A percentile compares a stretch with the other conserved stretches of the same genome.
phyloP scores from a whole-genome alignment of 2,888 invertebrate species.

The Endomychus coccineus region DNA sequence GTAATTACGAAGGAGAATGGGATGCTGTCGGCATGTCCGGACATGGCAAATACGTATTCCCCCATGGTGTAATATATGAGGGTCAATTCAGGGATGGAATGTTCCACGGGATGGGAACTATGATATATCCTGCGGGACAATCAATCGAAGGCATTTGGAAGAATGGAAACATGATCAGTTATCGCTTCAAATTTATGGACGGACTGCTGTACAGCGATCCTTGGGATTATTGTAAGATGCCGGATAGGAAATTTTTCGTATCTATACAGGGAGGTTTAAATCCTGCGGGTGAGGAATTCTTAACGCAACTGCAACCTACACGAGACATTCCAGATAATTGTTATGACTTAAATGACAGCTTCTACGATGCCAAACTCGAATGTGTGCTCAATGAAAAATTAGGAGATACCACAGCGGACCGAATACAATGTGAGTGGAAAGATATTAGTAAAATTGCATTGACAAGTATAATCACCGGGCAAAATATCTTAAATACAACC shows the following conservation, averaged over 20 bases:
- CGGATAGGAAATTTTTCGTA: constrained; percentile 52
- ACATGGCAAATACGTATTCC: constrained; percentile 51
- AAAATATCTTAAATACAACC: no score
- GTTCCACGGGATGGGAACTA: constrained; percentile 61
- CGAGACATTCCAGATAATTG: constrained; percentile 53
- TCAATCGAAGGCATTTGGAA: constrained; percentile 57
- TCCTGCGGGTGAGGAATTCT: constrained; percentile 56
- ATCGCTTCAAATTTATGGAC: no score
- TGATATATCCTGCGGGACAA: constrained; percentile 56
- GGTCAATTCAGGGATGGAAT: constrained; percentile 61
- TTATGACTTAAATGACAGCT: constrained; percentile 69
- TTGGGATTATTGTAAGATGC: constrained; percentile 60
- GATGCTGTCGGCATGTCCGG: constrained; percentile 55
- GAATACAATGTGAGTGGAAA: no score
- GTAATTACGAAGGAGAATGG: constrained; percentile 58
- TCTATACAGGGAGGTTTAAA: constrained; percentile 51
- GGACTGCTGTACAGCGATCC: no score
- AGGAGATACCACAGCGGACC: no score
- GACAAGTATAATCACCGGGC: no score
- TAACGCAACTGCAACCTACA: constrained; percentile 54
- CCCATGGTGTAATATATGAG: constrained; percentile 54
- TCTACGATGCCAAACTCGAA: constrained; percentile 51
- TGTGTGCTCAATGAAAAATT: constrained; percentile 21
- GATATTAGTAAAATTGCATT: no score
- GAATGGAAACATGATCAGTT: constrained; percentile 52